Base-by-base conservation (phyloP, 2,113 vertebrate genomes). In the Pachycephala philippinensis region DNA sequence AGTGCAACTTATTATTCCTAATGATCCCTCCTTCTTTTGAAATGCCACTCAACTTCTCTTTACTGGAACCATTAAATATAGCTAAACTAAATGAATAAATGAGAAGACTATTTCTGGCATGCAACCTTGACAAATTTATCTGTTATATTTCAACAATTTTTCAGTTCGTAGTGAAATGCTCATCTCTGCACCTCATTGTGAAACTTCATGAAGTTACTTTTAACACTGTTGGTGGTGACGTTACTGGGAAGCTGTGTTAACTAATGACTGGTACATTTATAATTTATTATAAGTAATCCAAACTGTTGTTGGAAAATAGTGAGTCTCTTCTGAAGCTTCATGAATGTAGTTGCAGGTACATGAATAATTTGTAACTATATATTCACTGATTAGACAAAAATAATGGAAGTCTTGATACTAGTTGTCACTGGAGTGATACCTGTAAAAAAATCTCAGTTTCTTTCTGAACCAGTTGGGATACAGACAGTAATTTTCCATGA, bases 11-110 rank as follows among this genome's bases (percentile, higher is more conserved):
- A 45, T 70, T 92, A 83, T 92, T 92, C 65, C 86, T 89, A 86
- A 90, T 74, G 79, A 90, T 87, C 37, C 47, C 8, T 90, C 27
- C 71, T 93, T 19, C 33, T 90, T 96, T 95, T 92, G 95, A 95
- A 95, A 93, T 92, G 86, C 68, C 96, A 95, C 64, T 96, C 84
- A 93, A 30, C 42, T 63, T 72, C 68, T 77, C 75, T 93, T 87
- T 85, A 47, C 23, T 59, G 65, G 45, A 84, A 60, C 65, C 17
- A 60, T 95, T 87, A 93, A 94, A 79, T 68, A 69, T 4, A 94
- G 30, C 89, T 76, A 93, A 85, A 76, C 57, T 65, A 94, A 91
- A 91, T 59, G 89, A 82, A 88, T 82, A 88, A 90, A 87, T 50
- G 16, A 92, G 40, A 72, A 64, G 28, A 83, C 30, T 75, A 13